Percentiles rank a stretch among this genome's conserved stretches.
phyloP scores from a whole-genome alignment of 2,888 invertebrate genomes.

The Ametastegia equiseti region DNA sequence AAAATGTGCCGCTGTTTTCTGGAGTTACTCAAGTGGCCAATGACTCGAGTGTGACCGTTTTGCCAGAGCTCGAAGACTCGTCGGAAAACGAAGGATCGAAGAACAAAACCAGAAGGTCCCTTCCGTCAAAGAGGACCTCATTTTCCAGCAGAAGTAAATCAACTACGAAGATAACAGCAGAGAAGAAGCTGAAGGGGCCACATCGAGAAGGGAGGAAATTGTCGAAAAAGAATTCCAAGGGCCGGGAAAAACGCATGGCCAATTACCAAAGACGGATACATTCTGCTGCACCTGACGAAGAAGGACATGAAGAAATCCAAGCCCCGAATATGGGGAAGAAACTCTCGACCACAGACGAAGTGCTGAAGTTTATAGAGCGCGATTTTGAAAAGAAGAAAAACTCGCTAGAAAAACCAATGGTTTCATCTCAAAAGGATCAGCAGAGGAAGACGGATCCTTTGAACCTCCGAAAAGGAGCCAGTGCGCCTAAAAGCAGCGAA shows the following conservation, averaged over 20 bases:
- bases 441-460: neutral
- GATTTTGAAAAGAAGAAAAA: neutral
- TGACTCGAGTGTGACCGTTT: neutral
- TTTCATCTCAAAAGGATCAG: neutral
- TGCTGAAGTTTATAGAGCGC: neutral
- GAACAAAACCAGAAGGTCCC: neutral
- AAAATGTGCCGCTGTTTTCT: neutral
- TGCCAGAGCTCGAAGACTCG: neutral
- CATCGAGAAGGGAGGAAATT: neutral
- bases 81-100: neutral
- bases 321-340: neutral
- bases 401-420: neutral
- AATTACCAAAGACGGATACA: slow-evolving; percentile 30
- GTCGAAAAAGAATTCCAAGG: neutral
- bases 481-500: neutral
- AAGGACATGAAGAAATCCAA: neutral
- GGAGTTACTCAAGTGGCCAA: neutral
- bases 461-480: neutral
- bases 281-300: neutral
- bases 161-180: neutral
- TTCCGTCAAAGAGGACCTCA: neutral
- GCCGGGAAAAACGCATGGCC: neutral
- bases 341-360: neutral
- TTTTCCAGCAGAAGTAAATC: neutral
- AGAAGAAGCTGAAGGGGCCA: neutral